Evolutionary conservation across 2,888 invertebrate genomes (phyloP).

Genomic region (Pseudococcus viburni): DNA sequence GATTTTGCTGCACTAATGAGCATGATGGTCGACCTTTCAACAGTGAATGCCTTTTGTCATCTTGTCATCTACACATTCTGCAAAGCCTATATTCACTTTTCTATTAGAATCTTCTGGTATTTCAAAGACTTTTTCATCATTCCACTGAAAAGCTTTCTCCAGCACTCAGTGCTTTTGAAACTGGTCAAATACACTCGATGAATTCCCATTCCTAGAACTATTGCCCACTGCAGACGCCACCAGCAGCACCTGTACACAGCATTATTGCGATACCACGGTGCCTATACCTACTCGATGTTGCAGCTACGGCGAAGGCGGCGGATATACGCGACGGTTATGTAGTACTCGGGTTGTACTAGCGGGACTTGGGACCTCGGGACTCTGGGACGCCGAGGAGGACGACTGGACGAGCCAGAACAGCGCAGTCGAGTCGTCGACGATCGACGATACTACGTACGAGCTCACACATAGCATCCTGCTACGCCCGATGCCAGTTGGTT

Average conservation of each 20-base stretch:
- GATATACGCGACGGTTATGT: conserved; percentile 37
- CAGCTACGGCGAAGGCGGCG: conserved; percentile 13
- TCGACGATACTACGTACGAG: background rate
- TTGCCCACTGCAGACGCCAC: background rate
- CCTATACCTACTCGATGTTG: background rate
- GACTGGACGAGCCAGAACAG: background rate
- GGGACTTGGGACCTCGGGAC: conserved; percentile 10
- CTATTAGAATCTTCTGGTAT: no score
- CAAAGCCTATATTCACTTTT: no score
- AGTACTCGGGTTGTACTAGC: background rate
- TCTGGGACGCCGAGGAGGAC: background rate
- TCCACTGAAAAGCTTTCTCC: no score
- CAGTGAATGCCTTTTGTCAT: no score
- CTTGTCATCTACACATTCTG: no score
- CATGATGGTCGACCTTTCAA: no score
- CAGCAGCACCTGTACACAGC: background rate
- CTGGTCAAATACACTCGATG: no score
- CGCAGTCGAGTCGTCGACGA: background rate
- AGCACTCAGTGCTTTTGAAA: no score
- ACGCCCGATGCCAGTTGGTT: conserved; percentile 61
- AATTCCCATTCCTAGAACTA: no score
- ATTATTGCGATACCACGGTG: background rate
- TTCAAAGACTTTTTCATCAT: no score
- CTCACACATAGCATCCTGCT: conserved; percentile 61
- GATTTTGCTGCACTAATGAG: no score